Conservation (phyloP, 1,140 invertebrate genomes). For the Papilio glaucus region DNA sequence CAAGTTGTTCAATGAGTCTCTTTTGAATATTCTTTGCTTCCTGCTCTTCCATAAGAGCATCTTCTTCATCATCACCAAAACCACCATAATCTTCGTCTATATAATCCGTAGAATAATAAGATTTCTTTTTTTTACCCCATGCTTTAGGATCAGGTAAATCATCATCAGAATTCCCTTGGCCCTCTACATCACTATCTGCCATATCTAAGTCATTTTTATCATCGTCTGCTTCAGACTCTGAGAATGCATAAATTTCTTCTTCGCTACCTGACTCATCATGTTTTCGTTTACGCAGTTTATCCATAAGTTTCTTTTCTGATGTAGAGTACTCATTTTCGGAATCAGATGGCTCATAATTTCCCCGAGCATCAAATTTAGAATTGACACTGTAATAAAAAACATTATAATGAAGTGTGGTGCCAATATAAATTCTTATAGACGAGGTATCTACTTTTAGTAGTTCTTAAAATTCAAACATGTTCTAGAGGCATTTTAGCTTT, state of each 20-base stretch:
- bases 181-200: constrained; percentile 89
- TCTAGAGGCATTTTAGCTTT: too few relatives aligned
- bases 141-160: constrained; percentile 90
- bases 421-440: too few relatives aligned
- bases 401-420: too few relatives aligned
- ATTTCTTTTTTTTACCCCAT: constrained; percentile 92
- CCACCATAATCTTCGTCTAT: constrained; percentile 93
- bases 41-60: constrained; percentile 92
- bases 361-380: constrained; percentile 73
- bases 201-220: constrained; percentile 78
- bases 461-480: too few relatives aligned
- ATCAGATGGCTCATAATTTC: constrained; percentile 86
- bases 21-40: constrained; percentile 93
- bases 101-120: constrained; percentile 94
- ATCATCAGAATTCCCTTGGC: constrained; percentile 86
- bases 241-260: constrained; percentile 87
- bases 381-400: constrained; percentile 66
- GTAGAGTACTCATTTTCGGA: constrained; percentile 89
- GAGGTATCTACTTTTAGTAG: too few relatives aligned
- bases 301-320: constrained; percentile 85
- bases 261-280: constrained; percentile 85
- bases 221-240: constrained; percentile 83
- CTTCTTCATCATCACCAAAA: constrained; percentile 88
- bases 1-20: constrained; percentile 89
- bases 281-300: constrained; percentile 84